Conservation (phyloP, 1,140 invertebrate genomes). For the Drosophila obscura region DNA sequence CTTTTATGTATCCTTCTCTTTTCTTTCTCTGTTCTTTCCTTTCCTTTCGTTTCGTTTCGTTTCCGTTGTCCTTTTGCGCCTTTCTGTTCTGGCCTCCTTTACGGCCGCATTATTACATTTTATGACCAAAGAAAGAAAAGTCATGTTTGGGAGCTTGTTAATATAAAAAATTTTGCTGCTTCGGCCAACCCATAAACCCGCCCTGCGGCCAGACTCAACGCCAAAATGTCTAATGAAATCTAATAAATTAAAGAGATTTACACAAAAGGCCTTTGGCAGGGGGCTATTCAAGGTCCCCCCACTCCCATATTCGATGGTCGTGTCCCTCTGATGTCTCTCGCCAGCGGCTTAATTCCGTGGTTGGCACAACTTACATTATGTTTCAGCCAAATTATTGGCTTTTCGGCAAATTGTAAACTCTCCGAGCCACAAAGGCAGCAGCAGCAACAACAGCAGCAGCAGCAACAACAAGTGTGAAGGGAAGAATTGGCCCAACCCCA, state of each 20-base stretch:
- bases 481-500: neutral
- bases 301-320: neutral
- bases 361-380: constrained; percentile 61
- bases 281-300: constrained; percentile 8
- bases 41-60: neutral
- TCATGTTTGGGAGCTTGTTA: constrained; percentile 71
- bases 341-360: constrained; percentile 49
- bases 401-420: constrained; percentile 56
- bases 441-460: too few relatives aligned
- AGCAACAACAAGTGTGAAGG: constrained; percentile 49
- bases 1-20: constrained; percentile 3
- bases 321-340: neutral
- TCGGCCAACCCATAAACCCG: constrained; percentile 11
- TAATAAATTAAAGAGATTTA: constrained; percentile 81
- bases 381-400: constrained; percentile 54
- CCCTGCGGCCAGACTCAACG: constrained; percentile 55
- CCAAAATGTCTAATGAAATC: constrained; percentile 77
- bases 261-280: constrained; percentile 61
- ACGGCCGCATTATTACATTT: constrained; percentile 75
- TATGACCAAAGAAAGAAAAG: constrained; percentile 45
- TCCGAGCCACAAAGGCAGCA: neutral
- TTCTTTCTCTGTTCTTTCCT: constrained; percentile 5
- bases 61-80: constrained; percentile 32
- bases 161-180: constrained; percentile 64
- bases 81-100: constrained; percentile 48